phyloP scores from a whole-genome alignment of 2,113 vertebrate genomes.

The Tylochromis polylepis region DNA sequence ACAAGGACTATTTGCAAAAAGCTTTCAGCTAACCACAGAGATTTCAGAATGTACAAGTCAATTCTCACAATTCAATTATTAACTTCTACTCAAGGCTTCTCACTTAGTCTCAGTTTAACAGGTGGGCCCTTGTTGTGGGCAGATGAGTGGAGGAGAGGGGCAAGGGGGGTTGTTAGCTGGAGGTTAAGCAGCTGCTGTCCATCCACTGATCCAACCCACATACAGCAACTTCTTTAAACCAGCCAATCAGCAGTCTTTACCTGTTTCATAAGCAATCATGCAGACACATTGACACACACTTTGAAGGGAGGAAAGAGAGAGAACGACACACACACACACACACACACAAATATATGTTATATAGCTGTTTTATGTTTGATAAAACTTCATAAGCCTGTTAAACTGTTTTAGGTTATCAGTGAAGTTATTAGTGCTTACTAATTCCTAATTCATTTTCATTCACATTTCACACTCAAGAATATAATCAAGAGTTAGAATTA shows the following conservation, averaged over 20 bases:
- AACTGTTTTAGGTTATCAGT: neutral
- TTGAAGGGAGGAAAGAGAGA: no score
- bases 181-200: neutral
- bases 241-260: neutral
- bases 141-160: neutral
- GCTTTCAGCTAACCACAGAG: neutral
- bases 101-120: neutral
- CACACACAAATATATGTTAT: no score
- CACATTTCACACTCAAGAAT: neutral
- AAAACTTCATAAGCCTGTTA: neutral
- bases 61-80: neutral
- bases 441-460: neutral
- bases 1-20: neutral
- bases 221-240: neutral
- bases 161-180: no score
- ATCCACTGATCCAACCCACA: neutral
- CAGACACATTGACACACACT: no score
- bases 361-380: no score
- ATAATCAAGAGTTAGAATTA: neutral
- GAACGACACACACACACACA: no score
- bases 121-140: neutral
- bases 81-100: neutral
- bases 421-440: neutral
- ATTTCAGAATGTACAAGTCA: neutral
- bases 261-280: neutral